Evolutionary conservation across 2,797 vertebrate genomes (phyloP).

Genomic region (Liasis olivaceus): DNA sequence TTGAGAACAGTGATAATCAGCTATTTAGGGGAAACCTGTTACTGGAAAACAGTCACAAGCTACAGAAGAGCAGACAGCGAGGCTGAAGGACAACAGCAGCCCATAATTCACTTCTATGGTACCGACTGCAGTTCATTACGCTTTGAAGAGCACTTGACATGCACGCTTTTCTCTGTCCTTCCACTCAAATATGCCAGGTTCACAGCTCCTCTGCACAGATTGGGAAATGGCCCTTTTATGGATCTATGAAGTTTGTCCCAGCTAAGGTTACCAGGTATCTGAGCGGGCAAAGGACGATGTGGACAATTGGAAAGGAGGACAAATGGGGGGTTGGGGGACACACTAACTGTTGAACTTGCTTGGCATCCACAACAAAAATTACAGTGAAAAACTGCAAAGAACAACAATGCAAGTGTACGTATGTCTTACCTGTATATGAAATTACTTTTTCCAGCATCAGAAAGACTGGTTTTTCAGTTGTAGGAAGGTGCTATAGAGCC

Average conservation of each 20-base stretch:
- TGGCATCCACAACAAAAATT: not conserved
- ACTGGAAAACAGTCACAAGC: not conserved
- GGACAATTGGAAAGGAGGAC: not conserved
- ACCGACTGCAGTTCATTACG: not conserved
- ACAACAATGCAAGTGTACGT: not conserved
- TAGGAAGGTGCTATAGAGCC: too few relatives aligned
- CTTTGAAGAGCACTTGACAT: not conserved
- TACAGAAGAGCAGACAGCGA: not conserved
- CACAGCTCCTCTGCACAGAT: not conserved
- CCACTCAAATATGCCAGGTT: not conserved
- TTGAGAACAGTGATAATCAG: not conserved
- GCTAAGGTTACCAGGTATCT: not conserved
- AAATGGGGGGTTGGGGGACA: not conserved
- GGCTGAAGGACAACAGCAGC: not conserved
- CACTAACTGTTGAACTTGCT: not conserved
- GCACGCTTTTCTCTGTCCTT: too few relatives aligned
- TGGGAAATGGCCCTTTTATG: not conserved
- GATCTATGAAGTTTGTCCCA: not conserved
- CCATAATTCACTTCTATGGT: not conserved
- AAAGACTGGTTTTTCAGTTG: not conserved
- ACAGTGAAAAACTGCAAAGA: not conserved
- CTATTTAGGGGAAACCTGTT: constrained; percentile 5
- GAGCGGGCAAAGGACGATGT: not conserved
- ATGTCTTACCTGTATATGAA: not conserved
- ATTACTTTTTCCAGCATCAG: not conserved